A percentile compares a stretch with the other conserved stretches of the same genome.
These are phyloP conservation scores for Lepidocolaptes lacrymiger DNA, from an alignment of 2,797 vertebrate genomes.

Conservation along the genomic window DNA sequence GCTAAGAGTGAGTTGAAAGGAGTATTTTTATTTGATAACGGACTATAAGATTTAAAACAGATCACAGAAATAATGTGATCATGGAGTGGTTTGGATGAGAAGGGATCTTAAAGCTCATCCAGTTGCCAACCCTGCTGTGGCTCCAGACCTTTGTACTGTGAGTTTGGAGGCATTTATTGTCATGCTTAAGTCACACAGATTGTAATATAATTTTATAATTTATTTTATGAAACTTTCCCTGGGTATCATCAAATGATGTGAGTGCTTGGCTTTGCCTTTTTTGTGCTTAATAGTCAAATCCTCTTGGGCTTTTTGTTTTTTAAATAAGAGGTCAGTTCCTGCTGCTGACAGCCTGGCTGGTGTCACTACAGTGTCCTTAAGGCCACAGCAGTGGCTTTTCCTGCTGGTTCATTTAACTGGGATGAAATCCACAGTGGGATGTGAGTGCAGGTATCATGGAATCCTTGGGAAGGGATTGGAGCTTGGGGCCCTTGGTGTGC, in stretches of 20 bases:
- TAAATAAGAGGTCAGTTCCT: not conserved
- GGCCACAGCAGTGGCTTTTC: not conserved
- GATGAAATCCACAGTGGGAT: not conserved
- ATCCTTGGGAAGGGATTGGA: rapidly evolving
- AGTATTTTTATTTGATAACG: not conserved
- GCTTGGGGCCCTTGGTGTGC: not conserved
- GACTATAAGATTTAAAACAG: not conserved
- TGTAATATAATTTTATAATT: not conserved
- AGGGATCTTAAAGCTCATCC: not conserved
- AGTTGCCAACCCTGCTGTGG: not conserved
- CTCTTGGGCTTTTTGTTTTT: not conserved
- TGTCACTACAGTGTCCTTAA: not conserved
- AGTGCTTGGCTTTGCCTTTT: not conserved
- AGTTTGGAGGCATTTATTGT: not conserved
- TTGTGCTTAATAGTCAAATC: not conserved
- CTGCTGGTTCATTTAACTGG: not conserved
- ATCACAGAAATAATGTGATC: not conserved
- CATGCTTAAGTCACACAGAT: not conserved
- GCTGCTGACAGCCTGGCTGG: not conserved
- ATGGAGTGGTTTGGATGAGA: not conserved
- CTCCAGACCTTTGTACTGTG: not conserved
- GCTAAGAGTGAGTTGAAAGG: not conserved
- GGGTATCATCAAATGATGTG: not conserved
- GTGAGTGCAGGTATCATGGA: not conserved
- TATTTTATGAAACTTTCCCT: not conserved